Base-by-base conservation (phyloP, 2,888 invertebrate genomes). In the Erebia epiphron region DNA sequence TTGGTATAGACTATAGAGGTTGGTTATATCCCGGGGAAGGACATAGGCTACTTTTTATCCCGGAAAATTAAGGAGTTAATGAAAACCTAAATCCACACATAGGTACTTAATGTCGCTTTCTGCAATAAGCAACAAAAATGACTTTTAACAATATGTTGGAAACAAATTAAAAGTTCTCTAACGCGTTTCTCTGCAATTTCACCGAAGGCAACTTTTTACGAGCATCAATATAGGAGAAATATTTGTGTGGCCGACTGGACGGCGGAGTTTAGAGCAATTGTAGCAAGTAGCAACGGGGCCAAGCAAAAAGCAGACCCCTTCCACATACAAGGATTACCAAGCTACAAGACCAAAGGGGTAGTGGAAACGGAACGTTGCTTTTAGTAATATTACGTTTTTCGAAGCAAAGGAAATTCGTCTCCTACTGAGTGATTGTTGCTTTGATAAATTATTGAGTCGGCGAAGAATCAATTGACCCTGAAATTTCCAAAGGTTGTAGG, bases 311-410 rank as follows among this genome's bases (percentile, higher is more conserved):
- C 21, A 62, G 16, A 16, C 18, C 11, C 43, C 9, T n/a, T 4
- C 11, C 7, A 7, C 7, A 21, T 14, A 18, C 21, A 14, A 46
- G 46, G 16, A 18, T 10, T 54, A 10, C 54, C 54, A 54, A 10
- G 9, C 16, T 16, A 16, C 52, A 10, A 52, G 52, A 52, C 16
- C 16, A 10, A 88, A 82, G 83, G 86, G 83, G 83, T 83, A 67
- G 66, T 61, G 49, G 60, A 68, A 75, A 79, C 72, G 76, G 76
- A 78, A 74, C 78, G 76, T 73, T 71, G 79, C 81, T 80, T 80
- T 82, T 78, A 81, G 80, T 84, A 83, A 86, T 87, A 86, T 88
- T 81, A 83, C 83, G 77, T 80, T 83, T 81, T 81, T 75, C 79
- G 79, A 80, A 77, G 78, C 77, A 73, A 79, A 81, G 80, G 79